Percentiles rank a stretch among this genome's conserved stretches.
phyloP scores from a whole-genome alignment of 2,888 invertebrate species.

The Archips crataeganus region DNA sequence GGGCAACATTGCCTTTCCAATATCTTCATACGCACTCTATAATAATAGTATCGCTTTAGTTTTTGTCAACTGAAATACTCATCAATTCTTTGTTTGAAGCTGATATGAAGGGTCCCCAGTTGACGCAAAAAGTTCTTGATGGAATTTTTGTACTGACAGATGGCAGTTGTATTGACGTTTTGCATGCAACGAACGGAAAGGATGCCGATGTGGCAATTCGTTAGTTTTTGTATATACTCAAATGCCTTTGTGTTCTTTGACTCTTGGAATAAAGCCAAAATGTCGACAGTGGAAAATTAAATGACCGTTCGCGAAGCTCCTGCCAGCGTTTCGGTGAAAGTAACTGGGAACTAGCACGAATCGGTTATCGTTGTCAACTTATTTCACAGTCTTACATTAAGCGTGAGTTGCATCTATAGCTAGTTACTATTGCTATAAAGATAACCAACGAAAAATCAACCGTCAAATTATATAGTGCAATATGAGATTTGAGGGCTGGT shows the following conservation, averaged over 20 bases:
- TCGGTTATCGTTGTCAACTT: slow-evolving; percentile 2
- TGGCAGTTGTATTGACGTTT: slow-evolving; percentile 29
- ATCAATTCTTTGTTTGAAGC: slow-evolving; percentile 10
- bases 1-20: slow-evolving; percentile 4
- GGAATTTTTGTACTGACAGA: slow-evolving; percentile 28
- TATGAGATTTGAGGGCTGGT: too few species aligned
- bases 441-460: too few species aligned
- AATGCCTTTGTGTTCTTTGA: slow-evolving; percentile 25
- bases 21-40: not conserved
- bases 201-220: slow-evolving; percentile 21
- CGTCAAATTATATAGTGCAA: too few species aligned
- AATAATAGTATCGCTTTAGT: slow-evolving; percentile 4
- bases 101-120: not conserved
- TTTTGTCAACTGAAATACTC: slow-evolving; percentile 21
- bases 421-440: too few species aligned
- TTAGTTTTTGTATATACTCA: slow-evolving; percentile 36
- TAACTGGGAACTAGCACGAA: slow-evolving; percentile 2
- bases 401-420: too few species aligned
- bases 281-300: slow-evolving; percentile 15
- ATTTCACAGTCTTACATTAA: not conserved
- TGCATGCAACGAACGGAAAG: slow-evolving; percentile 23
- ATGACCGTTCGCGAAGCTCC: slow-evolving; percentile 18
- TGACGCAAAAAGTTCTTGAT: slow-evolving; percentile 22
- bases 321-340: slow-evolving; percentile 15
- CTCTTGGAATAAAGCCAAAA: slow-evolving; percentile 29